phyloP scores from a whole-genome alignment of 30 jellyfish, hydroid and myxozoan genomes.

The Phacellophora camtschatica region DNA sequence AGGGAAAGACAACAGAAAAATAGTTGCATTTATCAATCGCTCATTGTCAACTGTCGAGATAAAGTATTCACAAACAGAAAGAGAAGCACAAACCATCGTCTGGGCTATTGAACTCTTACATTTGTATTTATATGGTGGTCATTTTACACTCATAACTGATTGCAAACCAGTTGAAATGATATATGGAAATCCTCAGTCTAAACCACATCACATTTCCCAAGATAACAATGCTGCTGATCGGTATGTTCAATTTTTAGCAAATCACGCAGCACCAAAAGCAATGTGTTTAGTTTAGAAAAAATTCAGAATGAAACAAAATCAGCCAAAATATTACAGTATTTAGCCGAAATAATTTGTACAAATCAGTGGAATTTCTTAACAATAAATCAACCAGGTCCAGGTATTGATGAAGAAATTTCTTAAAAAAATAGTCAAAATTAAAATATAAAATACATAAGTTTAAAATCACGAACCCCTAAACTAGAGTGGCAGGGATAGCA shows the following conservation, averaged over 20 bases:
- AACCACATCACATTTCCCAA: neutral
- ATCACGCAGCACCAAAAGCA: no score
- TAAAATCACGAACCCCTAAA: no score
- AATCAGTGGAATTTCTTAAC: neutral
- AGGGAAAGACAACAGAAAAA: neutral
- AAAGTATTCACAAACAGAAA: conserved; percentile 1
- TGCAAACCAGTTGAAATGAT: conserved; percentile 1
- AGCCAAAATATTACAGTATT: neutral
- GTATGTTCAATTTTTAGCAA: neutral
- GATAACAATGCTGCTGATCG: conserved; percentile 3
- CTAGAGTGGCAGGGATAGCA: no score
- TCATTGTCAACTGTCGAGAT: neutral
- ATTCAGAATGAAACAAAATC: neutral
- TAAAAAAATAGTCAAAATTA: no score
- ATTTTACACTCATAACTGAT: conserved; percentile 2
- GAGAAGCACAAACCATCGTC: conserved; percentile 18
- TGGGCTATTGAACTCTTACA: conserved; percentile 25
- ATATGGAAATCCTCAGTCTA: neutral
- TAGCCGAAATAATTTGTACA: neutral
- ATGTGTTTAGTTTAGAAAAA: no score
- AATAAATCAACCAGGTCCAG: neutral
- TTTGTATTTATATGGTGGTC: neutral
- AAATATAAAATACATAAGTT: no score
- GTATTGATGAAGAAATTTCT: neutral
- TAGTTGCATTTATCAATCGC: neutral